Conservation (phyloP, 2,888 invertebrate species). For the Amorpha juglandis region DNA sequence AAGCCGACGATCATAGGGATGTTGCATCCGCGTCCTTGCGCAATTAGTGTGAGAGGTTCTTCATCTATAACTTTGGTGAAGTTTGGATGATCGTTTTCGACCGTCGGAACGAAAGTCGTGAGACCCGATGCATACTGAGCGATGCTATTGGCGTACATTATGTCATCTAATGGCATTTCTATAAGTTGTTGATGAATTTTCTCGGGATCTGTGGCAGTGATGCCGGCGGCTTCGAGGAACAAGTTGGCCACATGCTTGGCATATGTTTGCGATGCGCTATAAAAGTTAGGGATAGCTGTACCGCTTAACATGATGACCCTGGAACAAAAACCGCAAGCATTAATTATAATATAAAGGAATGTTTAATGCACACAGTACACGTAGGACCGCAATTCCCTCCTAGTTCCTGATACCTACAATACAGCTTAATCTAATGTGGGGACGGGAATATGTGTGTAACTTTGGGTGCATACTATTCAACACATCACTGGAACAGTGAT, state of each 20-base stretch:
- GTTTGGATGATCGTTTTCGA: constrained; percentile 35
- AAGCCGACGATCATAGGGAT: constrained; percentile 39
- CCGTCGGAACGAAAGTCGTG: constrained; percentile 39
- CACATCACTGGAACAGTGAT: no score
- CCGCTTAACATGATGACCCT: constrained; percentile 42
- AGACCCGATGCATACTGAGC: constrained; percentile 33
- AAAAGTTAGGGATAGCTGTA: constrained; percentile 37
- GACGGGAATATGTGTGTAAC: no score
- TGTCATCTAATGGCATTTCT: constrained; percentile 44
- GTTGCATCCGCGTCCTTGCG: constrained; percentile 37
- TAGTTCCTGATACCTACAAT: no score
- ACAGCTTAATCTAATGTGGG: no score
- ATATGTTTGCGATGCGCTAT: constrained; percentile 35
- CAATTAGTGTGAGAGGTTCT: constrained; percentile 40
- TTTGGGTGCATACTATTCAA: no score
- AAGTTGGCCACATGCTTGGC: constrained; percentile 35
- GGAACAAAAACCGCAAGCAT: constrained; percentile 26
- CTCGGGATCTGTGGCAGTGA: constrained; percentile 38
- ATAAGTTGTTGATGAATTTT: constrained; percentile 36
- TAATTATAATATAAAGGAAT: no score
- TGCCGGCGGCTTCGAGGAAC: constrained; percentile 61
- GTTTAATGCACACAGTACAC: no score
- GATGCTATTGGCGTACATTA: constrained; percentile 39
- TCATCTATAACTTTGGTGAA: constrained; percentile 40
- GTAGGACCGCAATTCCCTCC: no score